A percentile compares a stretch with the other conserved stretches of the same genome.
phyloP scores from a whole-genome alignment of 2,888 invertebrate genomes.

The Metopia argyrocephala region DNA sequence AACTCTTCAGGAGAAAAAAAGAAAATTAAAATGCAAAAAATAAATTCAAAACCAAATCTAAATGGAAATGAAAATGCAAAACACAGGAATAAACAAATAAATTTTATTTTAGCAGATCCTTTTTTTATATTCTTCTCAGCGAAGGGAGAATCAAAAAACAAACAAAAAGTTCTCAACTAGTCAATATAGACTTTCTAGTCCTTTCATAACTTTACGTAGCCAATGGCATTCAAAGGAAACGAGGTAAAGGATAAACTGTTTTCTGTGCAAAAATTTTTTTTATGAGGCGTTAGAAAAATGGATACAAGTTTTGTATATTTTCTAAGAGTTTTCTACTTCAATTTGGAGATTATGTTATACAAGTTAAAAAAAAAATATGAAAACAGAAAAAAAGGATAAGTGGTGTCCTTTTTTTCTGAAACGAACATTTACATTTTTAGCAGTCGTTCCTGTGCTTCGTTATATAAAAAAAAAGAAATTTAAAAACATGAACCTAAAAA shows the following conservation, averaged over 20 bases:
- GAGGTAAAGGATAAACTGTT: constrained; percentile 48
- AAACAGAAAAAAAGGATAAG: constrained; percentile 47
- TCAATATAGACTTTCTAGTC: constrained; percentile 30
- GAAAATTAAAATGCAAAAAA: neutral
- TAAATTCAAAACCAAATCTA: neutral
- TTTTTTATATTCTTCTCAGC: neutral
- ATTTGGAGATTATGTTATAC: constrained; percentile 37
- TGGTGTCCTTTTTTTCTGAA: constrained; percentile 18
- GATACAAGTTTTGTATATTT: constrained; percentile 29
- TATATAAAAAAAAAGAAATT: neutral
- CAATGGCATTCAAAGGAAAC: constrained; percentile 26
- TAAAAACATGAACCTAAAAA: neutral
- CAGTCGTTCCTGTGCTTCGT: neutral
- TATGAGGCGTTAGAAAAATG: neutral
- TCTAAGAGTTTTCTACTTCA: constrained; percentile 29
- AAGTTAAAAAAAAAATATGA: constrained; percentile 6
- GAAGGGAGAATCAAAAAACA: neutral
- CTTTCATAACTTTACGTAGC: constrained; percentile 32
- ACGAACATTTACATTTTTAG: neutral
- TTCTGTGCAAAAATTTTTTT: constrained; percentile 11
- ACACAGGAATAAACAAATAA: constrained; percentile 37
- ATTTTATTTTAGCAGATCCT: constrained; percentile 19
- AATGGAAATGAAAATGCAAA: neutral
- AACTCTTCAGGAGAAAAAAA: constrained; percentile 18
- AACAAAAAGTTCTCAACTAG: constrained; percentile 8